phyloP scores from a whole-genome alignment of 2,888 invertebrate species.

The Octodonta nipae region DNA sequence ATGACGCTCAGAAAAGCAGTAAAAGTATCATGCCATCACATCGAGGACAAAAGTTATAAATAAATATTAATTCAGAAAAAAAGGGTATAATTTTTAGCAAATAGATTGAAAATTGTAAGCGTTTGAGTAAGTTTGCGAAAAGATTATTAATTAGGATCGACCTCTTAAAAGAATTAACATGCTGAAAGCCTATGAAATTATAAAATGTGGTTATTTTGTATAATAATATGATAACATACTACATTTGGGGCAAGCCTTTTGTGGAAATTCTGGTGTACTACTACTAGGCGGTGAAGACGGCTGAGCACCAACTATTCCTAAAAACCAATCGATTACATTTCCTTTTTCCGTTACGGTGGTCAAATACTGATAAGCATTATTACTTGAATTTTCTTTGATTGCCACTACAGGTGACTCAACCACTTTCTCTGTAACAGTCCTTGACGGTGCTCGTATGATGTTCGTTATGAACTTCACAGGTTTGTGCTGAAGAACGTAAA shows the following conservation, averaged over 20 bases:
- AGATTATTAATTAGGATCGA: too few species aligned
- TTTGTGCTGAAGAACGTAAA: too few species aligned
- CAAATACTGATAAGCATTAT: conserved; percentile 5
- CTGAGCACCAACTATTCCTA: conserved; percentile 25
- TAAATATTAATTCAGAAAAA: too few species aligned
- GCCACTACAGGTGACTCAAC: conserved; percentile 12
- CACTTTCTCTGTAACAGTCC: conserved; percentile 10
- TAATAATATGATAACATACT: conserved; percentile 19
- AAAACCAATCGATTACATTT: conserved; percentile 29
- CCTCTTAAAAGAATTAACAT: too few species aligned
- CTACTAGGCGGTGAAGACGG: conserved; percentile 7
- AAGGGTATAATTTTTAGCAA: too few species aligned
- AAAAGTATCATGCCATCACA: too few species aligned
- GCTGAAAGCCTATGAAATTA: too few species aligned
- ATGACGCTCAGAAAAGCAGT: too few species aligned
- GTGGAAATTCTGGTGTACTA: conserved; percentile 4
- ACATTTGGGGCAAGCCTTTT: conserved; percentile 21
- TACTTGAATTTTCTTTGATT: conserved; percentile 7
- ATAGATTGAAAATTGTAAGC: too few species aligned
- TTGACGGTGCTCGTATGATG: conserved; percentile 1
- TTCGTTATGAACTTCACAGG: conserved; percentile 1
- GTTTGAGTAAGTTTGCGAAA: too few species aligned
- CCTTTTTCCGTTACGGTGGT: conserved; percentile 7
- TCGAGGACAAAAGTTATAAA: too few species aligned
- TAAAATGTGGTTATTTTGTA: too few species aligned